phyloP scores from a whole-genome alignment of 2,113 vertebrate genomes.

The Brevimyrus niger region DNA sequence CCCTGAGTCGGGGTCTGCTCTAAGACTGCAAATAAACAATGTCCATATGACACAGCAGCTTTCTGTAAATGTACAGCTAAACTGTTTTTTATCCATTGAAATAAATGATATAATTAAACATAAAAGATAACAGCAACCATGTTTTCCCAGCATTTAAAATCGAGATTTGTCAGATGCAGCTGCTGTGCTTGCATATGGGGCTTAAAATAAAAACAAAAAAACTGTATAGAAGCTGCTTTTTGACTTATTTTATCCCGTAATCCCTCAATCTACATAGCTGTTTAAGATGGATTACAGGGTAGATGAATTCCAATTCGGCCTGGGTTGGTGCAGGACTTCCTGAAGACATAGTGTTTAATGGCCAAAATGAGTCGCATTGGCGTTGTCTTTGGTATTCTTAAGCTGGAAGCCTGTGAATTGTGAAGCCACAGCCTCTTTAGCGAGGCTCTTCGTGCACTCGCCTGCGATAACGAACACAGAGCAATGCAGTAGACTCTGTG shows the following conservation, averaged over 20 bases:
- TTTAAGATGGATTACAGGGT: conserved; percentile 9
- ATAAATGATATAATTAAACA: background rate
- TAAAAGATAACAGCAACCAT: background rate
- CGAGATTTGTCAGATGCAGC: background rate
- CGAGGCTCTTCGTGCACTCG: background rate
- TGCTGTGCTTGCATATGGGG: background rate
- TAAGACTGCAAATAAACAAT: background rate
- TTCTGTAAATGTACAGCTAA: background rate
- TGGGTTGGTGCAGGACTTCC: background rate
- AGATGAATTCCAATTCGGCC: background rate
- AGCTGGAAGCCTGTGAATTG: background rate
- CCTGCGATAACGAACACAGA: background rate
- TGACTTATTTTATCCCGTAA: conserved; percentile 9
- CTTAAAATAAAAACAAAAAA: conserved; percentile 2
- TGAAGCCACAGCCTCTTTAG: background rate
- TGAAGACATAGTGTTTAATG: background rate
- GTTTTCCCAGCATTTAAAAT: background rate
- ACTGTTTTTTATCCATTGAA: background rate
- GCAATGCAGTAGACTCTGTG: background rate
- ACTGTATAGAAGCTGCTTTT: conserved; percentile 2
- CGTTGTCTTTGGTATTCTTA: background rate
- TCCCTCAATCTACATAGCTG: conserved; percentile 15
- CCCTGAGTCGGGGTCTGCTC: no score
- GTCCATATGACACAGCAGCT: background rate
- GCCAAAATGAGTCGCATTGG: background rate